Percentiles rank a stretch among this genome's conserved stretches.
These are phyloP conservation scores for Pseudocheirus occidentalis DNA, from an alignment of 2,797 vertebrate species.

Conservation along the genomic window DNA sequence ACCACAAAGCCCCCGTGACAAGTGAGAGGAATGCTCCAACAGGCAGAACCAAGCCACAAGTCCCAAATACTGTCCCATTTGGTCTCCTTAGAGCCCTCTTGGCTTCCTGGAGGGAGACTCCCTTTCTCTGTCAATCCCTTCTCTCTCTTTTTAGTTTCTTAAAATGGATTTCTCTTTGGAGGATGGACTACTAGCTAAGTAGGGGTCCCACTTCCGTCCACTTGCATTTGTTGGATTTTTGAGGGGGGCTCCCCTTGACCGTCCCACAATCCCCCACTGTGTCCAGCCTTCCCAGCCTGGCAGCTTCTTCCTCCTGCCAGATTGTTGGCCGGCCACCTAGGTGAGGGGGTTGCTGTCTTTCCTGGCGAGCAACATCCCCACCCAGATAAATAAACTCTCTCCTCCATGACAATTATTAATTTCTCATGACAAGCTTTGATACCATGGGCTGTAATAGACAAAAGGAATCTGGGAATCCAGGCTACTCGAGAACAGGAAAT, in stretches of 20 bases:
- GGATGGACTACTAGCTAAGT: background rate
- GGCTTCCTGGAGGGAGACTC: background rate
- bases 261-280: background rate
- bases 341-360: slow-evolving; percentile 45
- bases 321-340: background rate
- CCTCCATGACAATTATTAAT: slow-evolving; percentile 87
- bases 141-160: slow-evolving; percentile 43
- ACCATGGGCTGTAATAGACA: slow-evolving; percentile 90
- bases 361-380: slow-evolving; percentile 31
- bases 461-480: slow-evolving; percentile 92
- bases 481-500: slow-evolving; percentile 94
- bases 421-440: slow-evolving; percentile 87
- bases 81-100: background rate
- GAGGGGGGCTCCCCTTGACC: background rate
- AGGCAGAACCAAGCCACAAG: background rate
- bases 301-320: background rate
- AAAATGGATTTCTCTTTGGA: background rate
- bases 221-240: background rate
- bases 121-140: slow-evolving; percentile 54
- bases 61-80: background rate
- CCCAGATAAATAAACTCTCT: slow-evolving; percentile 78
- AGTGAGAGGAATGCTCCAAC: background rate
- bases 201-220: background rate
- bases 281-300: background rate
- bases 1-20: background rate